Percentiles rank a stretch among this genome's conserved stretches.
Evolutionary conservation across 2,888 invertebrate species (phyloP).

Genomic region (Thera obeliscata): DNA sequence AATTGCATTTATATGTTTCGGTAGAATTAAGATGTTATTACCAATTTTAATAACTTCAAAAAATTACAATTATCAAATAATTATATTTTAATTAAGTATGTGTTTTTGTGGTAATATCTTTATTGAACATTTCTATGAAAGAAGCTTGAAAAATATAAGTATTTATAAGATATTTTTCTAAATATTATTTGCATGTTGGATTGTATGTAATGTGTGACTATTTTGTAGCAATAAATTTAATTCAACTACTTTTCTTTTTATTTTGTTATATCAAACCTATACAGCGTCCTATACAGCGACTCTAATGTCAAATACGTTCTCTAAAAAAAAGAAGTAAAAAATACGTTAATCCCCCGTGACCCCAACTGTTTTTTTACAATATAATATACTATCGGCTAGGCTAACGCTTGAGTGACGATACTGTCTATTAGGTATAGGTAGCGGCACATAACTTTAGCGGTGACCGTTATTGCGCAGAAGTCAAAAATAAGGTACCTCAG

Average conservation of each 20-base stretch:
- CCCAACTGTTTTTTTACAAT: too few species aligned
- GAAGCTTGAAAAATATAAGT: background rate
- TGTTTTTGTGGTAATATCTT: conserved; percentile 1
- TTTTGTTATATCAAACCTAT: background rate
- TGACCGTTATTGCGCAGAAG: too few species aligned
- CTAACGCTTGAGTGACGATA: too few species aligned
- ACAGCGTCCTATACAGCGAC: too few species aligned
- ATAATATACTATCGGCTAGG: too few species aligned
- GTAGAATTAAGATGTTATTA: background rate
- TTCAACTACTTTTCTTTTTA: conserved; percentile 9
- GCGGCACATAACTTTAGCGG: too few species aligned
- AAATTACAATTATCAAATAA: background rate
- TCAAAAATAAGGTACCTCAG: too few species aligned
- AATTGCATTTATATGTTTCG: background rate
- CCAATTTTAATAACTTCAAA: background rate
- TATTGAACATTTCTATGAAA: conserved; percentile 3
- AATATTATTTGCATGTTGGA: conserved; percentile 12
- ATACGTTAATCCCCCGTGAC: too few species aligned
- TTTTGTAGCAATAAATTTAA: conserved; percentile 27
- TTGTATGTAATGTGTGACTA: conserved; percentile 30
- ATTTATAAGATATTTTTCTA: conserved; percentile 12
- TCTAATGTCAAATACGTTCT: too few species aligned
- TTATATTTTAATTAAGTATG: background rate
- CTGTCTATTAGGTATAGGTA: too few species aligned
- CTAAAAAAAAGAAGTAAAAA: too few species aligned